Conservation (phyloP, 2,888 invertebrate species). For the Morinoia aosen region DNA sequence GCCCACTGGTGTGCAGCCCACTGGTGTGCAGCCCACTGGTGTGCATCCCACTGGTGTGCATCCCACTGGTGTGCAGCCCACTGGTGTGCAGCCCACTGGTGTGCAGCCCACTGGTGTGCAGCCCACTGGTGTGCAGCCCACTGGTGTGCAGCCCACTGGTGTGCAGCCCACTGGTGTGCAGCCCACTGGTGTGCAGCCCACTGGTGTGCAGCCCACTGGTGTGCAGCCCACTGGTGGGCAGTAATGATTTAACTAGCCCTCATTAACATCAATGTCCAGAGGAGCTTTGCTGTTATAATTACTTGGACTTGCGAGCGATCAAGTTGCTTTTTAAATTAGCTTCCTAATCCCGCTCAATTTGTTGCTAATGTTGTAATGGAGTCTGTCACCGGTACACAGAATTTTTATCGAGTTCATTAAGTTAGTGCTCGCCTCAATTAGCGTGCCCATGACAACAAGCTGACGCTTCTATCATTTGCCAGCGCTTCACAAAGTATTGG, state of each 20-base stretch:
- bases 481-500: not conserved
- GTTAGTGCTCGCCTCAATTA: not conserved
- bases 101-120: not conserved
- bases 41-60: too few species aligned
- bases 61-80: not conserved
- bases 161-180: not conserved
- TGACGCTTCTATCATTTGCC: not conserved
- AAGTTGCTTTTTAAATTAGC: not conserved
- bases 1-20: not conserved
- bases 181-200: not conserved
- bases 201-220: not conserved
- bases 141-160: not conserved
- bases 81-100: not conserved
- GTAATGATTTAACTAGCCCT: not conserved
- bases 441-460: not conserved
- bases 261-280: not conserved
- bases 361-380: not conserved
- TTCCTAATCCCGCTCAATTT: not conserved
- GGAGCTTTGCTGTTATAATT: not conserved
- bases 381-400: not conserved
- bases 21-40: not conserved
- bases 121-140: not conserved
- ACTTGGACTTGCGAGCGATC: not conserved
- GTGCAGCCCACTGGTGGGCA: too few species aligned
- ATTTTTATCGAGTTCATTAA: not conserved